Evolutionary conservation across 2,113 vertebrate genomes (phyloP), one percentile per base, ranked within the genome.

Genomic region (Pseudorhombus dupliciocellatus): DNA sequence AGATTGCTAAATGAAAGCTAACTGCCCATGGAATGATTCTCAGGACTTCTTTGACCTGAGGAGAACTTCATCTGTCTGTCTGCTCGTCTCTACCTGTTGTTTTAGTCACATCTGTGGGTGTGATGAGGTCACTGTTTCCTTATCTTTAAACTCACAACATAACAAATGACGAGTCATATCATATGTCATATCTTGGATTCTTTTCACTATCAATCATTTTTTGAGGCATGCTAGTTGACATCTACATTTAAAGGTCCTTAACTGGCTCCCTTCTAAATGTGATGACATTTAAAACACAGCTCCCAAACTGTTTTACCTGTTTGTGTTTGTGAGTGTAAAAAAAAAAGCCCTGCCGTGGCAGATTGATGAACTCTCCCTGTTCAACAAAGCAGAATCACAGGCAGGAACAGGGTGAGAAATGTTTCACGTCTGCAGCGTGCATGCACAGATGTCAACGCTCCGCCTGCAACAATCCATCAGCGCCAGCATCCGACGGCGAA

Each of bases 391-490:
- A 56, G 26, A 73, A 42, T 46, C 14, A 30, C 44, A 68, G 71
- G 61, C 74, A 72, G 74, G 57, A 16, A 63, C 2, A 20, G 8
- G 22, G 64, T 58, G 53, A 70, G 55, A 64, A 59, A 51, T 11
- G 16, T 30, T 25, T 53, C 18, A 58, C 25, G 62, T 75, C 14
- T 28, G 24, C 60, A 54, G 22, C 57, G 28, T 8, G 28, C 69
- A 52, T 62, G 54, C 63, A 72, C 69, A 67, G 31, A 37, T 50
- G 34, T 73, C 68, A 52, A 21, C 48, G 24, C 69, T 55, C 61
- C 64, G 70, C 70, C 70, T 57, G 48, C 71, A 55, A 70, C 50
- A n/a, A 72, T 71, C 66, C 51, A n/a, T 80, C 70, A 81, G 1
- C 59, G 9, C 7, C 1, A 67, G 53, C 70, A 60, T 72, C 79